Conservation (phyloP, 1,140 invertebrate genomes). For the Orchesella cincta region DNA sequence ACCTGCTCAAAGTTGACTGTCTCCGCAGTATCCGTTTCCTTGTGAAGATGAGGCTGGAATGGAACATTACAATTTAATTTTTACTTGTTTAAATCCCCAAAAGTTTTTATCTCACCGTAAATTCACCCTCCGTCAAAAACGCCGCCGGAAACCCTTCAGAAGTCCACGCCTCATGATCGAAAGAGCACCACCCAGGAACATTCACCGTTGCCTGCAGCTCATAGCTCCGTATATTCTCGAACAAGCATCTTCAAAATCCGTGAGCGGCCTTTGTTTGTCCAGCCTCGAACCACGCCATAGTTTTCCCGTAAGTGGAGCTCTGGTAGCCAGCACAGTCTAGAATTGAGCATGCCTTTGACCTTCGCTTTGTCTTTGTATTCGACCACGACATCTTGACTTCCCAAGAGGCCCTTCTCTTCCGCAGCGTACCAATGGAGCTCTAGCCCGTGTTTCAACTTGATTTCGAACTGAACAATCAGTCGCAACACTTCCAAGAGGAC, state of each 20-base stretch:
- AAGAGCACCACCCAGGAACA: not conserved
- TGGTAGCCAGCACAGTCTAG: too few species aligned
- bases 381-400: constrained; percentile 30
- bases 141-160: not conserved
- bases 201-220: not conserved
- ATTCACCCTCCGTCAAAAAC: not conserved
- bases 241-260: constrained; percentile 31
- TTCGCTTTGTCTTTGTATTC: not conserved
- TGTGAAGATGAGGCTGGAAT: constrained; percentile 10
- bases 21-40: not conserved
- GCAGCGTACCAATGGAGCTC: constrained; percentile 46
- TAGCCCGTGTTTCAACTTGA: constrained; percentile 28
- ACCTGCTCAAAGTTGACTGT: constrained; percentile 27
- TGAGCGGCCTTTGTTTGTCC: not conserved
- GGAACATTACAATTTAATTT: too few species aligned
- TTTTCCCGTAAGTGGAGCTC: not conserved
- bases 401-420: constrained; percentile 35
- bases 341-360: constrained; percentile 27
- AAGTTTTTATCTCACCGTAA: too few species aligned
- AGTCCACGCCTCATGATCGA: constrained; percentile 3
- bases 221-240: constrained; percentile 21
- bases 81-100: too few species aligned
- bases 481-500: constrained; percentile 29
- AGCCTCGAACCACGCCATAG: constrained; percentile 29
- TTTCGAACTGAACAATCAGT: not conserved